These are phyloP conservation scores for Aspidoscelis tigris DNA, from an alignment of 2,113 vertebrate species.

Conservation along the genomic window DNA sequence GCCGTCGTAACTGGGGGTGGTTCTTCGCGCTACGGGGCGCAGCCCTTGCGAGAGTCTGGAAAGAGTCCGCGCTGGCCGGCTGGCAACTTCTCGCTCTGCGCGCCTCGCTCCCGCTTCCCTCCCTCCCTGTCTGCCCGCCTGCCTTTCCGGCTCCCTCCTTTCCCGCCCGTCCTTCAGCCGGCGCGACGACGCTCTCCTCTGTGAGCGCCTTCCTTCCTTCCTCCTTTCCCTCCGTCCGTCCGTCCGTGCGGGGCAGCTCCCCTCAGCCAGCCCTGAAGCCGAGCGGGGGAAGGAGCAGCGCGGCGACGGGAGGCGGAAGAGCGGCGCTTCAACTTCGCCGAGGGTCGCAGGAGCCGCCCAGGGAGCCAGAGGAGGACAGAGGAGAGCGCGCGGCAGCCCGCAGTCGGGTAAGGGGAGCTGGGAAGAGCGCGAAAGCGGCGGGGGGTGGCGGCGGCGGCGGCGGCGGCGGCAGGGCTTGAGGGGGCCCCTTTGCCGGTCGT, in stretches of 20 bases:
- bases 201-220: not conserved
- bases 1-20: too few relatives aligned
- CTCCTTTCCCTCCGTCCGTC: not conserved
- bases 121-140: not conserved
- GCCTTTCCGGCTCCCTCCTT: constrained; percentile 1
- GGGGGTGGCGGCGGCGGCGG: not conserved
- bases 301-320: not conserved
- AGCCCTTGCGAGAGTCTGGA: not conserved
- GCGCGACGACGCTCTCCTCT: not conserved
- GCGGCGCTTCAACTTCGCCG: too few relatives aligned
- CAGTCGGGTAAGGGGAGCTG: constrained; percentile 2
- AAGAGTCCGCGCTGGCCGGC: not conserved
- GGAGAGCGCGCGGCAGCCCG: not conserved
- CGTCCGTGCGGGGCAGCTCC: too few relatives aligned
- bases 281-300: constrained; percentile 9
- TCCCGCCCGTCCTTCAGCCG: not conserved
- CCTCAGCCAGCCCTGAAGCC: constrained; percentile 48
- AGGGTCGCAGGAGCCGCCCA: too few relatives aligned
- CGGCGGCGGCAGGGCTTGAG: not conserved
- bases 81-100: constrained; percentile 9
- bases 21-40: not conserved
- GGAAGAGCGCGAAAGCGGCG: too few relatives aligned
- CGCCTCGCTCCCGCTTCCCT: too few relatives aligned
- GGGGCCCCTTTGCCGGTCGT: not conserved
- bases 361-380: not conserved